Evolutionary conservation across 2,888 invertebrate species (phyloP).

Genomic region (Archaeoteleia sp.): DNA sequence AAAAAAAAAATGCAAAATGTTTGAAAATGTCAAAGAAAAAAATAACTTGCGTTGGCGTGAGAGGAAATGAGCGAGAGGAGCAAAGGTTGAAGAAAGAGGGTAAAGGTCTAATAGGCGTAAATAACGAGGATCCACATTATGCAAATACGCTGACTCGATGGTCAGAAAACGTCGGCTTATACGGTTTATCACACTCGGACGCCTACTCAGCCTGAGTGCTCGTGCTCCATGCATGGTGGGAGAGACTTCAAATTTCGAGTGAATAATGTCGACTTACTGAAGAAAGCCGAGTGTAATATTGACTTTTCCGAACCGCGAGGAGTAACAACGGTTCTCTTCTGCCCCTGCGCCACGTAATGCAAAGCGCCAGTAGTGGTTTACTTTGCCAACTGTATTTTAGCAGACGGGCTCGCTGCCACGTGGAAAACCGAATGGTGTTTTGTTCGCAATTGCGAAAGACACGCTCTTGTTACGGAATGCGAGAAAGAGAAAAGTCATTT

Average conservation of each 20-base stretch:
- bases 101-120: conserved; percentile 67
- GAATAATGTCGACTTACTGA: conserved; percentile 37
- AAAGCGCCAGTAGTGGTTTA: conserved; percentile 37
- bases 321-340: conserved; percentile 25
- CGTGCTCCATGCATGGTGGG: conserved; percentile 19
- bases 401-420: conserved; percentile 12
- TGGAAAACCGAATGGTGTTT: conserved; percentile 22
- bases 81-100: conserved; percentile 25
- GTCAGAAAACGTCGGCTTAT: conserved; percentile 63
- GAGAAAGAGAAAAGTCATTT: conserved; percentile 5
- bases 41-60: too few species aligned
- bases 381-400: conserved; percentile 39
- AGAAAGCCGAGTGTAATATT: conserved; percentile 33
- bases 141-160: conserved; percentile 66
- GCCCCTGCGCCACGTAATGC: conserved; percentile 14
- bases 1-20: too few species aligned
- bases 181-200: conserved; percentile 64
- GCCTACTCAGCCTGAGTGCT: conserved; percentile 35
- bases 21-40: too few species aligned
- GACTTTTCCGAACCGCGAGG: conserved; percentile 38
- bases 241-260: conserved; percentile 32
- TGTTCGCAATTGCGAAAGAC: conserved; percentile 19
- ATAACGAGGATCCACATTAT: conserved; percentile 72
- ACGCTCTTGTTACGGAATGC: conserved; percentile 7
- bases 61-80: conserved; percentile 30